Evolutionary conservation across 1,140 invertebrate genomes (phyloP).

Genomic region (Solen grandis): DNA sequence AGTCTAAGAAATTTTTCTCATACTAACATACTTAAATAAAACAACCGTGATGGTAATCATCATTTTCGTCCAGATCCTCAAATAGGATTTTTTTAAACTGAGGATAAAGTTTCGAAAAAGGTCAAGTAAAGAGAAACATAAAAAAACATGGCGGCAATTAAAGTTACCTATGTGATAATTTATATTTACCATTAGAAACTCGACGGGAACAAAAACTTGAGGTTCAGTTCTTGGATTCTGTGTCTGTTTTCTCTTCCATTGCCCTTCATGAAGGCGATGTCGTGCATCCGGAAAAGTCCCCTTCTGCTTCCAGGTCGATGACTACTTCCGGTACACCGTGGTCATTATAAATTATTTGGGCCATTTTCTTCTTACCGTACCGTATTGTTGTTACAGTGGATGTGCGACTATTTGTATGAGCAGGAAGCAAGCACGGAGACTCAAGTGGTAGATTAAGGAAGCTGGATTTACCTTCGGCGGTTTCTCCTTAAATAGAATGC

Average conservation of each 20-base stretch:
- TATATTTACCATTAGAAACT: conserved; percentile 57
- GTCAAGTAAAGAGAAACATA: background rate
- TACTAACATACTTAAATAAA: background rate
- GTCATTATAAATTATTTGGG: conserved; percentile 28
- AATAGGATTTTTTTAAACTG: background rate
- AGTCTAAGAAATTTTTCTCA: background rate
- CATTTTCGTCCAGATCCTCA: background rate
- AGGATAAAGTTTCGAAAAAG: background rate
- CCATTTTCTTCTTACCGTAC: conserved; percentile 38
- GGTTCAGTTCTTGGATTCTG: conserved; percentile 53
- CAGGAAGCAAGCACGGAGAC: conserved; percentile 59
- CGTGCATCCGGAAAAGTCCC: conserved; percentile 9
- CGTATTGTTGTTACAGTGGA: conserved; percentile 62
- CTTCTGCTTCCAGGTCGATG: conserved; percentile 9
- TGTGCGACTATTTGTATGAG: conserved; percentile 63
- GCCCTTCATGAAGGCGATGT: conserved; percentile 29
- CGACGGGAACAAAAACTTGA: conserved; percentile 56
- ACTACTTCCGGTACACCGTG: background rate
- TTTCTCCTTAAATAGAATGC: conserved; percentile 68
- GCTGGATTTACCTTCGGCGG: conserved; percentile 68
- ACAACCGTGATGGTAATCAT: too few relatives aligned
- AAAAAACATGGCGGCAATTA: background rate
- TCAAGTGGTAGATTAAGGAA: conserved; percentile 69
- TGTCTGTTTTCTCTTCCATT: conserved; percentile 47
- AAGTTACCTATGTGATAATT: too few relatives aligned